These are phyloP conservation scores for Atractosteus spatula DNA, from an alignment of 2,113 vertebrate species.

Conservation along the genomic window DNA sequence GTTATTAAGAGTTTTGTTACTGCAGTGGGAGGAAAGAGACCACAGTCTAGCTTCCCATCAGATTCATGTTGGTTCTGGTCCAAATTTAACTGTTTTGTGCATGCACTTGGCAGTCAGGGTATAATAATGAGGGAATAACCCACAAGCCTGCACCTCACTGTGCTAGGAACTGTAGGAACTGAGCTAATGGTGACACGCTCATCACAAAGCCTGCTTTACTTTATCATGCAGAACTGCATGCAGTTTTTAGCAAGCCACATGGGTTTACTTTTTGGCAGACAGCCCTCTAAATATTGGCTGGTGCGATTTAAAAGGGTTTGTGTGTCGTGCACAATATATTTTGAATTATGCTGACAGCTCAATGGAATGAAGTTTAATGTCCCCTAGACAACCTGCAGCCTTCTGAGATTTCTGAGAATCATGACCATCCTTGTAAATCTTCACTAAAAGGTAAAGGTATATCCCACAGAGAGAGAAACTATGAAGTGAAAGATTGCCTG, in stretches of 20 bases:
- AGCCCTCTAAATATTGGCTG: not conserved
- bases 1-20: no score
- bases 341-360: not conserved
- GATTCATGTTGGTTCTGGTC: no score
- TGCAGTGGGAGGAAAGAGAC: no score
- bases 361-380: not conserved
- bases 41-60: no score
- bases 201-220: not conserved
- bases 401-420: not conserved
- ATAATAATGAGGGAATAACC: no score
- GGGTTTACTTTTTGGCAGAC: not conserved
- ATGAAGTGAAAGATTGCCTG: not conserved
- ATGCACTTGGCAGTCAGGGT: no score
- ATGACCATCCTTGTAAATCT: conserved; percentile 1
- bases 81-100: no score
- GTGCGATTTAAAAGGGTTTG: not conserved
- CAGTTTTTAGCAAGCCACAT: not conserved
- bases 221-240: not conserved
- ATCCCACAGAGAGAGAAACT: not conserved
- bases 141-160: not conserved
- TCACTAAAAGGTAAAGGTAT: not conserved
- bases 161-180: no score
- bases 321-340: not conserved
- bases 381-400: not conserved
- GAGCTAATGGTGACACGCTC: no score